Evolutionary conservation across 2,888 invertebrate genomes (phyloP).

Genomic region (Epirrita christyi): DNA sequence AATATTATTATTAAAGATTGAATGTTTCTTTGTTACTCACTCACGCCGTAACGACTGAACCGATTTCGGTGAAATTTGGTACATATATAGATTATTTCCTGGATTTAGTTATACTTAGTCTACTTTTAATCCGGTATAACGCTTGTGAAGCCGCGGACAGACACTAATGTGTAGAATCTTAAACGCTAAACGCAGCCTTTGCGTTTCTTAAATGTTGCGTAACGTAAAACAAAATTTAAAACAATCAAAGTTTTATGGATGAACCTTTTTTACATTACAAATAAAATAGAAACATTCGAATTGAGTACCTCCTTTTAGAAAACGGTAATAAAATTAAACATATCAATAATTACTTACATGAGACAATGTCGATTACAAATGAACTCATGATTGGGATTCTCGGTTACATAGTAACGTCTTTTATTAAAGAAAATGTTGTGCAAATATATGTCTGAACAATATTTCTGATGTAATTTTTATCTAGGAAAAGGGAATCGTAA

Average conservation of each 20-base stretch:
- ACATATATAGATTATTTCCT: too few species aligned
- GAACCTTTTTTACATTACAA: background rate
- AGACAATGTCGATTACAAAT: conserved; percentile 15
- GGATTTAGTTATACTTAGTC: too few species aligned
- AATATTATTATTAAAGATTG: too few species aligned
- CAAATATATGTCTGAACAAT: conserved; percentile 15
- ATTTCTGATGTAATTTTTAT: conserved; percentile 3
- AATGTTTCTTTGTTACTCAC: too few species aligned
- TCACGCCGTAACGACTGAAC: too few species aligned
- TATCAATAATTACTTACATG: conserved; percentile 24
- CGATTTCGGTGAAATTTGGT: too few species aligned
- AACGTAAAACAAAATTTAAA: background rate
- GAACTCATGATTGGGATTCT: conserved; percentile 16
- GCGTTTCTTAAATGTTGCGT: too few species aligned
- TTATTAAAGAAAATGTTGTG: conserved; percentile 23
- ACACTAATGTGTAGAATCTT: too few species aligned
- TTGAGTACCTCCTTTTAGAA: background rate
- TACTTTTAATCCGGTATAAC: too few species aligned
- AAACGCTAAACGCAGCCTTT: too few species aligned
- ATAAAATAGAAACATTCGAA: background rate
- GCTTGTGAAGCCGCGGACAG: too few species aligned
- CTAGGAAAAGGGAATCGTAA: conserved; percentile 12
- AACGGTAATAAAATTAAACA: background rate
- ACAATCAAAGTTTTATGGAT: background rate
- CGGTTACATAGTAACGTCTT: background rate